phyloP scores from a whole-genome alignment of 2,797 vertebrate genomes.

The Spea hammondii region DNA sequence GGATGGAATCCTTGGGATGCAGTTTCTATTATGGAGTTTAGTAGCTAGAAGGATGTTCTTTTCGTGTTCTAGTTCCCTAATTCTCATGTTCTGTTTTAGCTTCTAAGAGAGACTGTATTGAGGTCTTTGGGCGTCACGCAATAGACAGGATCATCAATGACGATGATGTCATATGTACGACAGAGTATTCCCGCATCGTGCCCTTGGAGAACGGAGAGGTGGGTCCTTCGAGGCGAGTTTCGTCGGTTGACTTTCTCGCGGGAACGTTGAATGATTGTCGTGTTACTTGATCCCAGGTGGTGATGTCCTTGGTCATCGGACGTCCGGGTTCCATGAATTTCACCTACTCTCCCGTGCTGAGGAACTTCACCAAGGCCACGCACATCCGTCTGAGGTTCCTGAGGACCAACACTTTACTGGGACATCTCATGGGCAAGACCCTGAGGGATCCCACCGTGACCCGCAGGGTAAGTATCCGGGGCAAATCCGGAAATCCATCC shows the following conservation, averaged over 20 bases:
- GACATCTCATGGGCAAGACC: constrained; percentile 96
- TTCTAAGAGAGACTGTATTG: constrained; percentile 91
- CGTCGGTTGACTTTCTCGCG: neutral
- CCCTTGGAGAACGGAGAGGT: constrained; percentile 97
- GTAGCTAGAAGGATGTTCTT: no score
- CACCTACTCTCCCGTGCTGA: constrained; percentile 88
- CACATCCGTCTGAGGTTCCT: constrained; percentile 90
- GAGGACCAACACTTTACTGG: constrained; percentile 91
- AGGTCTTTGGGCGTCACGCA: constrained; percentile 81
- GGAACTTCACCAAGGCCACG: constrained; percentile 95
- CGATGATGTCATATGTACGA: constrained; percentile 82
- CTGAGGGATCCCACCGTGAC: constrained; percentile 93
- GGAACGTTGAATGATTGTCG: neutral
- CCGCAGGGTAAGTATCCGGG: constrained; percentile 77
- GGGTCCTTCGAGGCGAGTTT: constrained; percentile 8
- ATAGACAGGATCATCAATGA: constrained; percentile 83
- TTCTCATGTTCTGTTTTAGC: constrained; percentile 64
- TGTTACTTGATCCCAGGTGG: constrained; percentile 70
- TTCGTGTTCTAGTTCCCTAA: no score
- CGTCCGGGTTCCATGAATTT: constrained; percentile 95
- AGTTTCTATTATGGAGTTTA: no score
- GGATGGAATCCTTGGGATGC: no score
- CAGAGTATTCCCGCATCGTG: constrained; percentile 89
- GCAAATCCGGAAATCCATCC: neutral
- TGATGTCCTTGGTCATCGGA: constrained; percentile 93